Conservation (phyloP, 2,113 vertebrate genomes). For the Megatriorchis doriae region DNA sequence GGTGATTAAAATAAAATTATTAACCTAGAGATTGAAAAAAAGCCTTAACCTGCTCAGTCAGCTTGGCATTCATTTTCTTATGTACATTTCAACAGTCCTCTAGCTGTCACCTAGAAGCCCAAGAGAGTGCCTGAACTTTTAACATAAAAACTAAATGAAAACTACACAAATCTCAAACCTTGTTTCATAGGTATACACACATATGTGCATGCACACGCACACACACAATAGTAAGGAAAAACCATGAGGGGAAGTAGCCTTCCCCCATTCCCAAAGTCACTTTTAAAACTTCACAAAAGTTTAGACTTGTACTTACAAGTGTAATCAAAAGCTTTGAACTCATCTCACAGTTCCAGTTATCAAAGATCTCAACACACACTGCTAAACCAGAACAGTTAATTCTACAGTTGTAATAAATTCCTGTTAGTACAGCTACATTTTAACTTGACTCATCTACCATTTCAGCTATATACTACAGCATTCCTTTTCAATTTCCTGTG, state of each 20-base stretch:
- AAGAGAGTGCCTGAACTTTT: neutral
- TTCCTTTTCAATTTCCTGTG: neutral
- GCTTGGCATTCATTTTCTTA: neutral
- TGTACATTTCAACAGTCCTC: neutral
- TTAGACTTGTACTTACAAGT: neutral
- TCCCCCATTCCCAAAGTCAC: neutral
- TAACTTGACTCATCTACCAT: neutral
- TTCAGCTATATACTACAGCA: neutral
- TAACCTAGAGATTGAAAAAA: neutral
- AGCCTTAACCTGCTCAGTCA: neutral
- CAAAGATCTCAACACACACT: neutral
- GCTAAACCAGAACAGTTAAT: neutral
- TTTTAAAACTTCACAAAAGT: neutral
- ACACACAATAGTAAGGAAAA: neutral
- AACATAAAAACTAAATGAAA: neutral
- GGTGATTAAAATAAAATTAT: neutral
- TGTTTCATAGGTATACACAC: neutral
- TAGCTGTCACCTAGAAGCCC: neutral
- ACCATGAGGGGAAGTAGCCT: fast-evolving
- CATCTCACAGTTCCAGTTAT: neutral
- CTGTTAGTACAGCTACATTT: neutral
- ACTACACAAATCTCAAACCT: neutral
- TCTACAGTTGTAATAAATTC: neutral
- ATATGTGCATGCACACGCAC: fast-evolving
- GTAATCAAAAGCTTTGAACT: neutral